phyloP scores from a whole-genome alignment of 2,888 invertebrate genomes.

The Drosophila engyochracea region DNA sequence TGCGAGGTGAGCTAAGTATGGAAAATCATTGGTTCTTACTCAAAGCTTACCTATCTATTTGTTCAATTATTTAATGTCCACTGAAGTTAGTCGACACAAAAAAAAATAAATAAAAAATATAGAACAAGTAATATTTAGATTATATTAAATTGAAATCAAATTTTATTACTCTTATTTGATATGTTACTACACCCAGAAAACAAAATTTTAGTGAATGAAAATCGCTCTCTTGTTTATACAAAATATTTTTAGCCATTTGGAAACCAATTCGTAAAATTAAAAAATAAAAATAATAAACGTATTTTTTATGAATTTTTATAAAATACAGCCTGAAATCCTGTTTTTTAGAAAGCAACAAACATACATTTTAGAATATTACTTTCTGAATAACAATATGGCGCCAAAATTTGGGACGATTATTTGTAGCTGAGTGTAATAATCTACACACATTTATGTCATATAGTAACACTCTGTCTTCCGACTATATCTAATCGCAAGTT shows the following conservation, averaged over 20 bases:
- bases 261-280: too few relatives aligned
- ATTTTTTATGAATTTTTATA: too few relatives aligned
- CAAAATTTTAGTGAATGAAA: not conserved
- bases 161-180: not conserved
- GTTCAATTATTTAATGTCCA: not conserved
- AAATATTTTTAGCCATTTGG: too few relatives aligned
- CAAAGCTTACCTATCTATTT: not conserved
- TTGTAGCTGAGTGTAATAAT: not conserved
- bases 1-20: constrained; percentile 83
- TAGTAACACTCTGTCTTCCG: constrained; percentile 1
- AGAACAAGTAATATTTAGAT: not conserved
- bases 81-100: too few relatives aligned
- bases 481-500: constrained; percentile 36
- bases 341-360: not conserved
- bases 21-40: constrained; percentile 26
- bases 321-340: too few relatives aligned
- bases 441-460: not conserved
- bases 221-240: too few relatives aligned
- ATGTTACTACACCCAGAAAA: not conserved
- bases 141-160: not conserved
- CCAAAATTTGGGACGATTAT: not conserved
- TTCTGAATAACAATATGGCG: not conserved
- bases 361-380: too few relatives aligned
- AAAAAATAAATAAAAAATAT: too few relatives aligned
- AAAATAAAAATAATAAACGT: too few relatives aligned